Conservation (phyloP, 2,888 invertebrate species). For the Conchocele bisecta region DNA sequence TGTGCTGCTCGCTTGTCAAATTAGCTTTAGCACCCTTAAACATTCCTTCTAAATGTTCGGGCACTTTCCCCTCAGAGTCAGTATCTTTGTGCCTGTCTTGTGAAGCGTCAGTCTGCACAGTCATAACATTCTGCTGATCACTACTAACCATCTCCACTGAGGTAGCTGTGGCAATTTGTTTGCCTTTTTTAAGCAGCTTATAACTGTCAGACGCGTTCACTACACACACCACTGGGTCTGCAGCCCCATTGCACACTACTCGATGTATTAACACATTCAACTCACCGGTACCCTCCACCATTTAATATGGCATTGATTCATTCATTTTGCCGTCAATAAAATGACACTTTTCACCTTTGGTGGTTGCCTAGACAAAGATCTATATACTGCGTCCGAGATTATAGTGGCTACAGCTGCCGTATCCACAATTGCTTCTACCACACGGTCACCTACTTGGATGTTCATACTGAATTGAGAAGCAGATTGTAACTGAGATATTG, state of each 20-base stretch:
- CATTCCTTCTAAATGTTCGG: constrained; percentile 10
- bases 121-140: neutral
- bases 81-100: too few species aligned
- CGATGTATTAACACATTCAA: constrained; percentile 19
- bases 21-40: neutral
- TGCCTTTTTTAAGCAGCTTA: constrained; percentile 11
- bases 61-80: too few species aligned
- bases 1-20: neutral
- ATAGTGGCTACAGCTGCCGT: constrained; percentile 38
- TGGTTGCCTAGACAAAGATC: constrained; percentile 10
- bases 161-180: constrained; percentile 20
- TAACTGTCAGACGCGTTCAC: constrained; percentile 21
- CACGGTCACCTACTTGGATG: neutral
- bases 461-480: constrained; percentile 8
- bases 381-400: constrained; percentile 30
- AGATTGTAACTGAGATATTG: neutral
- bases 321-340: constrained; percentile 22
- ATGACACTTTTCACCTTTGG: constrained; percentile 11
- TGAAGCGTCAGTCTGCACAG: too few species aligned
- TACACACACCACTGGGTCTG: constrained; percentile 16
- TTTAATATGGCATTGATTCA: constrained; percentile 25
- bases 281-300: constrained; percentile 21
- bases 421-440: constrained; percentile 18
- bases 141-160: neutral
- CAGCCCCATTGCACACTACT: neutral